phyloP scores from a whole-genome alignment of 2,888 invertebrate genomes.

The Meteorus cinctellus region DNA sequence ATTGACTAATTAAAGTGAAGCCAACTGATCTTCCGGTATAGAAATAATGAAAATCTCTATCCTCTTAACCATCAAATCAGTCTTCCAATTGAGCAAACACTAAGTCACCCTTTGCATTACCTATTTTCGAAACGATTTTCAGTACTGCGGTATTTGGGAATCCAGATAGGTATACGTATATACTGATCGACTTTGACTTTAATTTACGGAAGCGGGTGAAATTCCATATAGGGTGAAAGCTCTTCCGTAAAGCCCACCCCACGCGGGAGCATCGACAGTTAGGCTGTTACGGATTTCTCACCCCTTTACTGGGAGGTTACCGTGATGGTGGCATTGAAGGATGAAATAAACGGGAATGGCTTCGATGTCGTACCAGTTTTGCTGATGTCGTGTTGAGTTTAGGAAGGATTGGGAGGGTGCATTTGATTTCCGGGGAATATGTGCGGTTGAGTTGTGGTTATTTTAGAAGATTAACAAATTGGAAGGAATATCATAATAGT shows the following conservation, averaged over 20 bases:
- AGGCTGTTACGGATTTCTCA: background rate
- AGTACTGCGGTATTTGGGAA: background rate
- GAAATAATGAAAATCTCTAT: background rate
- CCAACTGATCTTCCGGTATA: background rate
- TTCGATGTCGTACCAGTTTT: background rate
- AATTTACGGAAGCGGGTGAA: slow-evolving; percentile 5
- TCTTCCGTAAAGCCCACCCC: background rate
- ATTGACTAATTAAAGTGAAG: background rate
- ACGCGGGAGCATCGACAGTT: background rate
- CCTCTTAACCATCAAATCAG: slow-evolving; percentile 2
- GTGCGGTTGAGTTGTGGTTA: background rate
- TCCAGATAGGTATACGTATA: background rate
- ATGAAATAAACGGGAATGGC: background rate
- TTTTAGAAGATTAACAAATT: too few species aligned
- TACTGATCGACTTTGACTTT: slow-evolving; percentile 2
- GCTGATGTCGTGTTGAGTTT: background rate
- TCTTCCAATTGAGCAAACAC: background rate
- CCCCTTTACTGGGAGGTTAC: background rate
- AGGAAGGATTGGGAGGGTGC: background rate
- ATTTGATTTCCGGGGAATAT: background rate
- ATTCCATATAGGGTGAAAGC: background rate
- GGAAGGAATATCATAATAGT: too few species aligned
- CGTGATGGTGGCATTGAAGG: background rate
- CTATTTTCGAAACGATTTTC: background rate
- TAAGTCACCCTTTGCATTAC: background rate